Base-by-base conservation (phyloP, 2,797 vertebrate genomes). In the Oryzias sinensis region DNA sequence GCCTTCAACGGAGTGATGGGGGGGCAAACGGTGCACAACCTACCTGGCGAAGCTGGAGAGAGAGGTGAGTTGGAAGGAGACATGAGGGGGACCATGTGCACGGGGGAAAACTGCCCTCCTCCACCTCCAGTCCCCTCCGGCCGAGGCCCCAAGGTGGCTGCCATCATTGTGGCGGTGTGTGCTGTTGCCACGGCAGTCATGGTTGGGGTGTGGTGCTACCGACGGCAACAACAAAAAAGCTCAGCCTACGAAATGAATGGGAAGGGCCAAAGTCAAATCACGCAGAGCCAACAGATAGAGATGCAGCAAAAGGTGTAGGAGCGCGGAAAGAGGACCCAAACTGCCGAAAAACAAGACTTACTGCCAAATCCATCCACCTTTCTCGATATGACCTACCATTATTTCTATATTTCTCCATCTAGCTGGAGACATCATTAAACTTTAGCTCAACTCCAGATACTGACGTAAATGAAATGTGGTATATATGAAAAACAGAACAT, bases 261-360 rank as follows among this genome's bases (percentile, higher is more conserved):
- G 24, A 95, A 94, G 71, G 91, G 92, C 59, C 93, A 93, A 52
- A 77, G 67, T 68, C 85, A 76, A 71, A 87, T 79, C 49, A 90
- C 89, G 62, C 93, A 94, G 43, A 91, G 90, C 47, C 95, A 98
- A 83, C 95, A 97, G 70, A 97, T 98, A 0, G 97, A 98, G 90
- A 97, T 98, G 93, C 95, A 93, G 68, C 92, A 98, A 81, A 98
- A 96, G 74, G 94, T 98, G 77, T 98, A 94, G 88, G 54, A 46
- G 43, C 0, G 4, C 41, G 40, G 25, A 44, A 62, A 8, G n/a
- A 44, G 41, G 20, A 46, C 44, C 13, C 2, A 59, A 60, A 51
- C 48, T 42, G 24, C 46, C 20, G 27, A 51, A 25, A 77, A 50
- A 60, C 56, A 53, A 53, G 33, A 54, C 47, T 6, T 37, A 9